Evolutionary conservation across 2,797 vertebrate genomes (phyloP).

Genomic region (Lates japonicus): DNA sequence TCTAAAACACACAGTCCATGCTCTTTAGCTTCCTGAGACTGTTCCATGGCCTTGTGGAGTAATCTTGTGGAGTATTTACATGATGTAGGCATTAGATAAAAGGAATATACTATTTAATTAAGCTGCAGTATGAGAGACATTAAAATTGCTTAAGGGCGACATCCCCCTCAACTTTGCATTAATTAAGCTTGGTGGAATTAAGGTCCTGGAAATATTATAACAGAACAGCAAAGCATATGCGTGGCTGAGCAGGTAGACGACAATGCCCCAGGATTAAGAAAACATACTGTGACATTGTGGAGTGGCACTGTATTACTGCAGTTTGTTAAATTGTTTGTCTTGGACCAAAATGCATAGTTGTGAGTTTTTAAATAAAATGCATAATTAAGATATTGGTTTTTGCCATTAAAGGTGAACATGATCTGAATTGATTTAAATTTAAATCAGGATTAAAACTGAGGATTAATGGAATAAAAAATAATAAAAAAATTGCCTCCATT

Average conservation of each 20-base stretch:
- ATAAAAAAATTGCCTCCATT: not conserved
- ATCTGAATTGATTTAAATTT: not conserved
- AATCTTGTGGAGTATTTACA: conserved; percentile 2
- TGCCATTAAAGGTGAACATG: not conserved
- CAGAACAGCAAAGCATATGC: not conserved
- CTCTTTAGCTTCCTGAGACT: conserved; percentile 8
- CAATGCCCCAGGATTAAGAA: not conserved
- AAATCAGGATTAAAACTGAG: not conserved
- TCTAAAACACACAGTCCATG: conserved; percentile 21
- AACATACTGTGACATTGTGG: not conserved
- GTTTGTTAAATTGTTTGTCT: not conserved
- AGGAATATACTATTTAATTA: not conserved
- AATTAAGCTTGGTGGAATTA: not conserved
- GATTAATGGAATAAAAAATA: no score
- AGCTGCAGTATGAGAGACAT: not conserved
- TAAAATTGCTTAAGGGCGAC: accelerated
- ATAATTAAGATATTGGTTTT: not conserved
- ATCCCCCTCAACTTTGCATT: not conserved
- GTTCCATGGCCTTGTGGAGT: not conserved
- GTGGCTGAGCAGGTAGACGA: not conserved
- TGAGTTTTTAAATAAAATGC: not conserved
- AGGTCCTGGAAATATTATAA: conserved; percentile 14
- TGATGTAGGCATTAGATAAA: not conserved
- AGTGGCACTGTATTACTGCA: not conserved
- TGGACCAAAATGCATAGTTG: not conserved